Evolutionary conservation across 2,797 vertebrate species (phyloP), one percentile per base, ranked within the genome.

Genomic region (Clarias laeviceps): DNA sequence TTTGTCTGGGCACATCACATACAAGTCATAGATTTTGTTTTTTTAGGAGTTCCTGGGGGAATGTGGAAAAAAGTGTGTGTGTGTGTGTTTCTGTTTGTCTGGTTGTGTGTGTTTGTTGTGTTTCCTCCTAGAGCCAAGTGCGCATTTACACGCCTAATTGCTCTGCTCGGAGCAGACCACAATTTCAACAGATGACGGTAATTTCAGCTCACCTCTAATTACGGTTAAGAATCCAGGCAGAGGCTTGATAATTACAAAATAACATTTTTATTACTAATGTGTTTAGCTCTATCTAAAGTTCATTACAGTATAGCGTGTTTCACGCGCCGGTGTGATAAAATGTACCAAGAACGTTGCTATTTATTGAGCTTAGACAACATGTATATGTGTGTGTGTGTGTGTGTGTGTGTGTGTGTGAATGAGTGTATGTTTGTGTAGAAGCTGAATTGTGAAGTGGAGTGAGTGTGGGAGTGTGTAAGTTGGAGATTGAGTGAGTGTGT

Each of bases 151-250:
- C 81, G 65, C 70, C 8, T 12, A 56, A 87, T 78, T 80, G 27
- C 54, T 73, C 59, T 45, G 78, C 62, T 83, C 83, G 15, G 72
- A 72, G 61, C 74, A 6, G 32, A 64, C 66, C 61, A 37, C 80
- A 88, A 85, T 83, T 79, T 78, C 73, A 29, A 85, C 20, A n/a
- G 84, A 85, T 88, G 83, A 72, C 59, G 37, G 86, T 87, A 34
- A 88, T 87, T 87, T 69, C 14, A 66, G 82, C 68, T 87, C 79
- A 59, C 77, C 61, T 80, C 66, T 85, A 82, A 90, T 89, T 83
- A 86, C 50, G 34, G 59, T 77, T 83, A 76, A 80, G 80, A 73
- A 70, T 76, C 57, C 32, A 83, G 20, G 82, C 65, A 78, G 45
- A 11, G 2, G 7, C 54, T 40, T 61, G 66, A 83, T 82, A 82